Evolutionary conservation across 2,888 invertebrate genomes (phyloP).

Genomic region (Heliconius cydno): DNA sequence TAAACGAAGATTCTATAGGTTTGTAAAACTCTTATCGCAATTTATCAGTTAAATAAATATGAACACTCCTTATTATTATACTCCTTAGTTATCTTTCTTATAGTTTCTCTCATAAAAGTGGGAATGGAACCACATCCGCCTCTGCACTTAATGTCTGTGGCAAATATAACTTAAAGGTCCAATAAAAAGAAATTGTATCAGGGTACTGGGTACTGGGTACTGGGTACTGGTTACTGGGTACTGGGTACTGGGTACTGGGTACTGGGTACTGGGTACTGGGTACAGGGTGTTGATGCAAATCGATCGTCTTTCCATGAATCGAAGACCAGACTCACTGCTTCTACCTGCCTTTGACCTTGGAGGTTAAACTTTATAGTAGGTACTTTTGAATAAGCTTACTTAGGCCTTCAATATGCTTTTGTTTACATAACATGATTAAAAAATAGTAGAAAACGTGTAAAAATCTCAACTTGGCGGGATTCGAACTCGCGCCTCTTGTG

Average conservation of each 20-base stretch:
- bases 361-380: background rate
- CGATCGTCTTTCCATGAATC: slow-evolving; percentile 16
- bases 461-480: background rate
- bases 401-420: background rate
- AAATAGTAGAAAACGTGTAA: background rate
- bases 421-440: background rate
- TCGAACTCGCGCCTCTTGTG: background rate
- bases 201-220: background rate
- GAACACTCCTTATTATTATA: too few relatives aligned
- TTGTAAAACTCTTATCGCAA: too few relatives aligned
- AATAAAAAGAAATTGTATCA: background rate
- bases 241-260: background rate
- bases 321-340: background rate
- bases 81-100: too few relatives aligned
- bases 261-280: background rate
- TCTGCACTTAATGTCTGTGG: too few relatives aligned
- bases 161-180: too few relatives aligned
- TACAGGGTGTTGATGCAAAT: background rate
- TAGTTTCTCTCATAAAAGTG: too few relatives aligned
- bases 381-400: background rate
- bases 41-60: too few relatives aligned
- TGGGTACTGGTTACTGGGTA: too few relatives aligned
- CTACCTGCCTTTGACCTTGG: slow-evolving; percentile 4
- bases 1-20: too few relatives aligned
- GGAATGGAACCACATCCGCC: background rate